A percentile compares a stretch with the other conserved stretches of the same genome.
Conservation (phyloP, 2,888 invertebrate species). For the Lasioglossum lativentre region DNA sequence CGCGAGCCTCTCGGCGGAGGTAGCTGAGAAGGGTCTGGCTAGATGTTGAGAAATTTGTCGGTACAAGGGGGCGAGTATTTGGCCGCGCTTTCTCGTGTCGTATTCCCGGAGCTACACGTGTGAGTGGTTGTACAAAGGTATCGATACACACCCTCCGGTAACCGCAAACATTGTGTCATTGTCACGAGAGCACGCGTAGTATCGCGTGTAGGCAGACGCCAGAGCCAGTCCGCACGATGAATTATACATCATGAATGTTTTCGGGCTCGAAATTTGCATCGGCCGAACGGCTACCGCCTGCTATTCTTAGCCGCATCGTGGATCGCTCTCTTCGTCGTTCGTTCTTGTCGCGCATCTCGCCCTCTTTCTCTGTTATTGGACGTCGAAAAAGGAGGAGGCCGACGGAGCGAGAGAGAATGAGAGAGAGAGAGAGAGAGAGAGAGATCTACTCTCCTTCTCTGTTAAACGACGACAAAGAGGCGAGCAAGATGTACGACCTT, state of each 20-base stretch:
- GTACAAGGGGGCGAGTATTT: constrained; percentile 16
- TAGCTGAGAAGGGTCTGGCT: neutral
- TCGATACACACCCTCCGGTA: constrained; percentile 58
- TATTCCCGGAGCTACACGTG: constrained; percentile 37
- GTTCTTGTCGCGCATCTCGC: constrained; percentile 13
- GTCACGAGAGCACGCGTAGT: constrained; percentile 72
- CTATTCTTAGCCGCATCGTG: constrained; percentile 67
- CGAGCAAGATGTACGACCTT: constrained; percentile 65
- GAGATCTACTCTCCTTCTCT: neutral
- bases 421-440: no score
- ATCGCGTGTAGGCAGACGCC: constrained; percentile 72
- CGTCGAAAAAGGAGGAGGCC: constrained; percentile 45
- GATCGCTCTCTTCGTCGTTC: constrained; percentile 52
- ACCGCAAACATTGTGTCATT: constrained; percentile 75
- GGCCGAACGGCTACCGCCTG: constrained; percentile 72
- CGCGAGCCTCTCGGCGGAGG: neutral
- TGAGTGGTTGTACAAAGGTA: constrained; percentile 39
- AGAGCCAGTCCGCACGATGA: constrained; percentile 69
- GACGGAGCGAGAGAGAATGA: neutral
- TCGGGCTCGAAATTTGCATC: constrained; percentile 77
- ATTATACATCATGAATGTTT: constrained; percentile 77
- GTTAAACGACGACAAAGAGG: constrained; percentile 34
- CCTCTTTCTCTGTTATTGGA: constrained; percentile 30
- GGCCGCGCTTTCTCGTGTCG: constrained; percentile 32
- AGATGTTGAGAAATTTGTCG: constrained; percentile 37